A percentile compares a stretch with the other conserved stretches of the same genome.
These are phyloP conservation scores for Drosophila tsacasi DNA, from an alignment of 1,140 invertebrate species.

Conservation along the genomic window DNA sequence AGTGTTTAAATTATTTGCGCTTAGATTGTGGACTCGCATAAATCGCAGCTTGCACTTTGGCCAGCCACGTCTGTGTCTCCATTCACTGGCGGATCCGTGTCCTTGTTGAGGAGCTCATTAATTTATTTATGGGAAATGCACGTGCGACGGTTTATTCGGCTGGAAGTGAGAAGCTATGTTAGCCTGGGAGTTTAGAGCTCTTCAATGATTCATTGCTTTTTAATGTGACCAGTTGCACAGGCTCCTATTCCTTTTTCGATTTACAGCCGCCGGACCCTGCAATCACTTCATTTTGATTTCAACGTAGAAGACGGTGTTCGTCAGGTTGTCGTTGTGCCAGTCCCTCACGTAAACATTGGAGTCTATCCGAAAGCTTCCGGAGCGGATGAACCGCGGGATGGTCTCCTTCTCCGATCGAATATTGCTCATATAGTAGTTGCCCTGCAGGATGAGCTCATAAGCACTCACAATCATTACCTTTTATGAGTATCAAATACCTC, in stretches of 20 bases:
- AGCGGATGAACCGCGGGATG: constrained; percentile 47
- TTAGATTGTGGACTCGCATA: constrained; percentile 78
- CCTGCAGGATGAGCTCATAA: constrained; percentile 13
- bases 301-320: constrained; percentile 46
- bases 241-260: background rate
- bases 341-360: constrained; percentile 42
- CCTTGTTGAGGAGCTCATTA: constrained; percentile 63
- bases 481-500: constrained; percentile 26
- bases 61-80: constrained; percentile 26
- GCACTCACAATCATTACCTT: background rate
- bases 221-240: constrained; percentile 54
- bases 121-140: constrained; percentile 83
- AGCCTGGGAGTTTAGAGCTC: constrained; percentile 47
- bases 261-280: background rate
- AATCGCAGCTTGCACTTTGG: constrained; percentile 61
- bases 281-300: constrained; percentile 62
- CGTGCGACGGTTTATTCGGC: constrained; percentile 75
- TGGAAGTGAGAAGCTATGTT: constrained; percentile 81
- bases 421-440: constrained; percentile 50
- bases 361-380: constrained; percentile 52
- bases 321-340: constrained; percentile 46
- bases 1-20: constrained; percentile 83
- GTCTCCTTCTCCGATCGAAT: constrained; percentile 50
- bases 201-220: constrained; percentile 71
- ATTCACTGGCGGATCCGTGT: constrained; percentile 37